These are phyloP conservation scores for Synanthedon formicaeformis DNA, from an alignment of 2,888 invertebrate species.

Conservation along the genomic window DNA sequence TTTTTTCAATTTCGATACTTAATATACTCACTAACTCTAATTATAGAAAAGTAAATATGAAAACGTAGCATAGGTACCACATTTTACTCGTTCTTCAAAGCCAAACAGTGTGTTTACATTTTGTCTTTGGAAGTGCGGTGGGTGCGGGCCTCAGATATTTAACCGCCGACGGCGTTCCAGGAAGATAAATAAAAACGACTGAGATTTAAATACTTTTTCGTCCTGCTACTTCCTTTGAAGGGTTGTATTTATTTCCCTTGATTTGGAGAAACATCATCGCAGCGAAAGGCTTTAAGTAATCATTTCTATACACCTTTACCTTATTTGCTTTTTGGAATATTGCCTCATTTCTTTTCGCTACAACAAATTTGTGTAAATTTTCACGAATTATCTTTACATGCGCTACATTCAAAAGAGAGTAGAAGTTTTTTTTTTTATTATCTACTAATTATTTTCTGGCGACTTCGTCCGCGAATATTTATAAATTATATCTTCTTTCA, in stretches of 20 bases:
- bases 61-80: conserved; percentile 2
- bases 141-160: conserved; percentile 48
- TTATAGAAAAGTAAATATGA: too few relatives aligned
- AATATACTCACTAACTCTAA: too few relatives aligned
- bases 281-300: conserved; percentile 1
- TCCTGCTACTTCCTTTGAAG: conserved; percentile 29
- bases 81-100: conserved; percentile 43
- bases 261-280: conserved; percentile 4
- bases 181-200: conserved; percentile 56
- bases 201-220: conserved; percentile 59
- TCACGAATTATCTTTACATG: too few relatives aligned
- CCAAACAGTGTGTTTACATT: conserved; percentile 49
- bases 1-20: too few relatives aligned
- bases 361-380: too few relatives aligned
- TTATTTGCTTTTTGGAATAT: background rate
- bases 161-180: conserved; percentile 48
- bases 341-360: too few relatives aligned
- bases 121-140: conserved; percentile 41
- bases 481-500: too few relatives aligned
- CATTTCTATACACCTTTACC: conserved; percentile 1
- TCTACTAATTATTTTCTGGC: too few relatives aligned
- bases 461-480: too few relatives aligned
- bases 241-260: conserved; percentile 14
- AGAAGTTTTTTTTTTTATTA: too few relatives aligned
- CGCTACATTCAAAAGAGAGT: too few relatives aligned